Evolutionary conservation across 2,888 invertebrate genomes (phyloP).

Genomic region (Agriopis leucophaearia): DNA sequence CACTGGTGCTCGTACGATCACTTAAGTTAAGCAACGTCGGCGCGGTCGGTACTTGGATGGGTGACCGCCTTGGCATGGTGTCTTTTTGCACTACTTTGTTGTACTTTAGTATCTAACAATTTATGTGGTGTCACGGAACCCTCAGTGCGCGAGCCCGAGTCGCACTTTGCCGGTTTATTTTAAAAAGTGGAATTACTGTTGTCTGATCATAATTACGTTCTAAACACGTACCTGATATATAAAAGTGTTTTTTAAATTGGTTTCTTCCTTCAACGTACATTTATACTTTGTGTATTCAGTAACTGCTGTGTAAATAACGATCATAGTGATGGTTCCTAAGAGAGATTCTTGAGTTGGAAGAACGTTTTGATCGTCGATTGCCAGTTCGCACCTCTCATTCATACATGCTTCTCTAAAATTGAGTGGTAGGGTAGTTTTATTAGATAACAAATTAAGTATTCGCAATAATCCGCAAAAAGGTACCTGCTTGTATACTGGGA

Average conservation of each 20-base stretch:
- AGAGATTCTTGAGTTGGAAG: slow-evolving; percentile 49
- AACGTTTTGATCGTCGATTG: slow-evolving; percentile 64
- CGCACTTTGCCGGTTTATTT: too few relatives aligned
- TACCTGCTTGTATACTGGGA: neutral
- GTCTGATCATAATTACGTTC: neutral
- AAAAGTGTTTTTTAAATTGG: slow-evolving; percentile 83
- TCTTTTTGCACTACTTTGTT: too few relatives aligned
- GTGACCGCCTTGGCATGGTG: too few relatives aligned
- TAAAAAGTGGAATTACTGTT: neutral
- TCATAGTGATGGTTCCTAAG: slow-evolving; percentile 67
- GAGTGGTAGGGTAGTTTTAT: neutral
- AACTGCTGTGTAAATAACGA: slow-evolving; percentile 79
- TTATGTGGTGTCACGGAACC: too few relatives aligned
- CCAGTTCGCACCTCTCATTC: slow-evolving; percentile 66
- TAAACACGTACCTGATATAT: slow-evolving; percentile 75
- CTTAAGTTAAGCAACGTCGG: too few relatives aligned
- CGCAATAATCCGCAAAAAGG: neutral
- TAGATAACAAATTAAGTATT: neutral
- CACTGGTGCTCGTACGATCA: too few relatives aligned
- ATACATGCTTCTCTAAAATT: slow-evolving; percentile 61
- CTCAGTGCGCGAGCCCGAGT: too few relatives aligned
- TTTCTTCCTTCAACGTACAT: slow-evolving; percentile 71
- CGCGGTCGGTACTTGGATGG: too few relatives aligned
- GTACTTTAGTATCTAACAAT: too few relatives aligned
- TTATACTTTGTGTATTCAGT: slow-evolving; percentile 84